These are phyloP conservation scores for Luperina testacea DNA, from an alignment of 2,888 invertebrate species.

Conservation along the genomic window DNA sequence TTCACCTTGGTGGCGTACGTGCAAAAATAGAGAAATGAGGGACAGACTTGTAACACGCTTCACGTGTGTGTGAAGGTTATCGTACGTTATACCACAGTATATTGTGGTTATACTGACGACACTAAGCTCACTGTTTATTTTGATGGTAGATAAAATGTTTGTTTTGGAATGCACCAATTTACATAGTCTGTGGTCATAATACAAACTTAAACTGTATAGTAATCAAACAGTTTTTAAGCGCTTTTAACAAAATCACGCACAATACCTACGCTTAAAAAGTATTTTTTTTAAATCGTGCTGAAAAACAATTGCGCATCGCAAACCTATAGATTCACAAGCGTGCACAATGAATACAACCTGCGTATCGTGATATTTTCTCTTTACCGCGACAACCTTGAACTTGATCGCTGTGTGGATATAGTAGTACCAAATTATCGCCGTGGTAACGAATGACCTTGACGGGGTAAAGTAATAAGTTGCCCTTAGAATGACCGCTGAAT, in stretches of 20 bases:
- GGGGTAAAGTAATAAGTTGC: conserved; percentile 19
- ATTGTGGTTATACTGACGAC: background rate
- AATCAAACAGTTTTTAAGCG: background rate
- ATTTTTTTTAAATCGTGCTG: background rate
- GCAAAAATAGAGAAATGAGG: conserved; percentile 46
- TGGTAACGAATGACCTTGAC: conserved; percentile 49
- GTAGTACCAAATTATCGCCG: conserved; percentile 33
- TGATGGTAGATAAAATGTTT: background rate
- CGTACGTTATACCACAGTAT: conserved; percentile 1
- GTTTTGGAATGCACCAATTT: background rate
- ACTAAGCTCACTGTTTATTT: conserved; percentile 3
- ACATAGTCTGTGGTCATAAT: background rate
- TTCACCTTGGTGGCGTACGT: conserved; percentile 57
- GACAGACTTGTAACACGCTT: conserved; percentile 33
- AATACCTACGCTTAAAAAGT: background rate
- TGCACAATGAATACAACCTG: conserved; percentile 19
- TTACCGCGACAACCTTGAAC: conserved; percentile 53
- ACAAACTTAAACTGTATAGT: background rate
- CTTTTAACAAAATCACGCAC: background rate
- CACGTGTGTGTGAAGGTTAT: conserved; percentile 41
- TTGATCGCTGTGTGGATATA: conserved; percentile 13
- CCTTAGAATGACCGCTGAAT: conserved; percentile 47
- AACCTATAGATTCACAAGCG: conserved; percentile 27
- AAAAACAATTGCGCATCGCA: conserved; percentile 6
- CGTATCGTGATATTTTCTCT: conserved; percentile 29